phyloP scores from a whole-genome alignment of 2,113 vertebrate genomes.

The Brienomyrus brachyistius region DNA sequence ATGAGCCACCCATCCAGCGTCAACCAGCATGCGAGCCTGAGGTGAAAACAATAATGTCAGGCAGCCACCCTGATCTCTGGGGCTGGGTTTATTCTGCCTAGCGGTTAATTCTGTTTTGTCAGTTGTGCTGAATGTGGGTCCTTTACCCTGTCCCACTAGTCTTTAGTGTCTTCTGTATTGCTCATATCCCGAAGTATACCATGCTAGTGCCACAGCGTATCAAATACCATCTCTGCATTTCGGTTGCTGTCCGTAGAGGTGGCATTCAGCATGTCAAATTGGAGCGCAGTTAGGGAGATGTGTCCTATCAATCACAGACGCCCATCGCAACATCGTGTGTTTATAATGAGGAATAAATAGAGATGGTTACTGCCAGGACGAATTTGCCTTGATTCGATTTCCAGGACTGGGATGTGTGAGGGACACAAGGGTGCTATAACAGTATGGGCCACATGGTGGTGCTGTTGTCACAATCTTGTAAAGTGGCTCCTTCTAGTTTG shows the following conservation, averaged over 20 bases:
- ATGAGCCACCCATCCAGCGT: background rate
- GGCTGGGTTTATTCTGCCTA: background rate
- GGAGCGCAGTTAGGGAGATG: constrained; percentile 49
- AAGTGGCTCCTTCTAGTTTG: background rate
- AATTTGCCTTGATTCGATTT: constrained; percentile 47
- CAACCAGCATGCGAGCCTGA: background rate
- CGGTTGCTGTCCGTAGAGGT: background rate
- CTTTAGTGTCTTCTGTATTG: background rate
- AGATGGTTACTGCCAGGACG: constrained; percentile 35
- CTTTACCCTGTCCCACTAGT: background rate
- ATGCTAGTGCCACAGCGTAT: background rate
- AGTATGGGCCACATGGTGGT: constrained; percentile 54
- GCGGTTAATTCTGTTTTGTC: background rate
- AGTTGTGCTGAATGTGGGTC: background rate
- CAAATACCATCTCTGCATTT: background rate
- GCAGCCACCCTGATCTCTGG: background rate
- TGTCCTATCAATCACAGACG: constrained; percentile 50
- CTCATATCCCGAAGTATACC: background rate
- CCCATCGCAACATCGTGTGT: constrained; percentile 17
- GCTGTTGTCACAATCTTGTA: constrained; percentile 46
- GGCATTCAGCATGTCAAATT: constrained; percentile 49
- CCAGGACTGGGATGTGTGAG: constrained; percentile 25
- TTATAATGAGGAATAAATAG: constrained; percentile 51
- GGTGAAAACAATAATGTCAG: background rate
- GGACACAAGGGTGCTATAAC: constrained; percentile 26